Evolutionary conservation across 2,797 vertebrate genomes (phyloP), one percentile per base, ranked within the genome.

Genomic region (Ceyx erithaca): DNA sequence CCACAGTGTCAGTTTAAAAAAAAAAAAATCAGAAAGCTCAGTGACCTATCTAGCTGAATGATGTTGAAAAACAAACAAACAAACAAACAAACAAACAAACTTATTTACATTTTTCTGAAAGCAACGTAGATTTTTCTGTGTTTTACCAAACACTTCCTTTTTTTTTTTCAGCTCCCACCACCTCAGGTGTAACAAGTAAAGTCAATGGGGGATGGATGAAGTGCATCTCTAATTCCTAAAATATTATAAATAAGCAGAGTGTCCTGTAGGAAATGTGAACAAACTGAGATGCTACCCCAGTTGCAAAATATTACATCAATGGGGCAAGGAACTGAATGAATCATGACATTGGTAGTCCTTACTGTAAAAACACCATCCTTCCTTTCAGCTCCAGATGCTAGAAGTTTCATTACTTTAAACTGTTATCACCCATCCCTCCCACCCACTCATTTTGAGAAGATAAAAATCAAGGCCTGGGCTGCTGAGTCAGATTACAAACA

Each of bases 401-500:
- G 55, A 25, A 93, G 85, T 17, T 85, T 51, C 1, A 2, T 14
- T 62, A 14, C 69, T 92, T 81, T 93, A 63, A 96, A 94, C 82
- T 79, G 31, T 73, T 94, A 87, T 87, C 82, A 63, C 21, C 40
- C 75, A 58, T 46, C 17, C 59, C 33, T 88, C 75, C 49, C 70
- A 90, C 67, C 28, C 78, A 75, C 37, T 81, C 85, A 43, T 40
- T 26, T 45, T 41, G 15, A 72, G 67, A 90, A 85, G 79, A 94
- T 64, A 93, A 95, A 94, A 83, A 85, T 80, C 69, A 80, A 68
- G 55, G 49, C 81, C 80, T 89, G 73, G 67, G 33, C 35, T 81
- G 80, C 77, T 93, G 91, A 96, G 73, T 94, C 82, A 96, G 59
- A 67, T 83, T 84, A 63, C 78, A 92, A 93, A 93, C 67, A 83